Base-by-base conservation (phyloP, 2,888 invertebrate genomes). In the Drosophila mayaguana region DNA sequence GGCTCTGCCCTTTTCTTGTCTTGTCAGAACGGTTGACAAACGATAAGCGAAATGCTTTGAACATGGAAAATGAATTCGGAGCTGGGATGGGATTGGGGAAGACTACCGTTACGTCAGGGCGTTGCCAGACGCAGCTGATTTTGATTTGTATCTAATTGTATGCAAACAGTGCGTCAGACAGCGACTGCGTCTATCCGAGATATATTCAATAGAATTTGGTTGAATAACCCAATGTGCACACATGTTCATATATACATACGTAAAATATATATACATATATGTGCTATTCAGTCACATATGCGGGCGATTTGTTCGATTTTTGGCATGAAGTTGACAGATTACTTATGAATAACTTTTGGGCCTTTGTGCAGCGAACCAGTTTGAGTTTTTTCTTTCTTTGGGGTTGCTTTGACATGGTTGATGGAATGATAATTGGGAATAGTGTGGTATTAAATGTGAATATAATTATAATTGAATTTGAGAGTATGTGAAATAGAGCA, bases 111-210 rank as follows among this genome's bases (percentile, higher is more conserved):
- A 34, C 46, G 43, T n/a, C 69, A 69, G 79, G 70, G 75, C 79
- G 65, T 66, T 63, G 53, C 69, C 81, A 70, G 64, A 55, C 80
- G 82, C 85, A 88, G 76, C 89, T 84, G 85, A 89, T 89, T 86
- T 78, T 80, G 85, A 89, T 86, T 86, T 89, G 85, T 88, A 89
- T 86, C 85, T 89, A 86, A 86, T 86, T 86, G 85, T 85, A 89
- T 88, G 89, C 88, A 84, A 84, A 86, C 89, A 83, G 61, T 54
- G 73, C 61, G 65, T 56, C 80, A 73, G 70, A 76, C 63, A 43
- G 55, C 57, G 22, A 56, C 48, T 6, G 42, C 54, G 59, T 61
- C 72, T 45, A 45, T 57, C n/a, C 38, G 22, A 78, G 57, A 63
- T 50, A 60, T 60, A 69, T 53, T 61, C 50, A 54, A 69, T 64